These are phyloP conservation scores for Strigamia maritima DNA, from an alignment of 2,888 invertebrate genomes.

Conservation along the genomic window DNA sequence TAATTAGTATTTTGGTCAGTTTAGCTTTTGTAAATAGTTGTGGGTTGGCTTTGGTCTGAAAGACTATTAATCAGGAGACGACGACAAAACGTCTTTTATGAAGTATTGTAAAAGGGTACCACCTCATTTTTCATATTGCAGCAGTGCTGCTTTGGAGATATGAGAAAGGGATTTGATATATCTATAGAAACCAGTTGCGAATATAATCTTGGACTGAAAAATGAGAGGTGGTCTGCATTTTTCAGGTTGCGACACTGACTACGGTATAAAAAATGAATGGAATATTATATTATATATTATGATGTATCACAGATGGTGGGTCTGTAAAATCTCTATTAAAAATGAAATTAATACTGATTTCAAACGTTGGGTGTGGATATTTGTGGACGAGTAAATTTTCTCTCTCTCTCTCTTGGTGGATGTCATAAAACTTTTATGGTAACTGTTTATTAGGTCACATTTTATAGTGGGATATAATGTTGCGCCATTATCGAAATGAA, in stretches of 20 bases:
- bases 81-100: background rate
- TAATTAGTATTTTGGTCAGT: slow-evolving; percentile 30
- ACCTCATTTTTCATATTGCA: slow-evolving; percentile 13
- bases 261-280: background rate
- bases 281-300: no score
- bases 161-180: slow-evolving; percentile 1
- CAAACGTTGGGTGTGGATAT: background rate
- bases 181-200: slow-evolving; percentile 1
- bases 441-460: slow-evolving; percentile 15
- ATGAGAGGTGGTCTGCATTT: background rate
- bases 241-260: background rate
- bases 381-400: slow-evolving; percentile 5
- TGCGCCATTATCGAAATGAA: slow-evolving; percentile 5
- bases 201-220: slow-evolving; percentile 11
- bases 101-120: background rate
- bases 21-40: slow-evolving; percentile 22
- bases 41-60: background rate
- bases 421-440: slow-evolving; percentile 23
- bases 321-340: background rate
- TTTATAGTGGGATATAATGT: slow-evolving; percentile 9
- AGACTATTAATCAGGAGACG: background rate
- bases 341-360: background rate
- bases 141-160: background rate
- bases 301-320: background rate
- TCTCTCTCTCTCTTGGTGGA: background rate